A percentile compares a stretch with the other conserved stretches of the same genome.
Evolutionary conservation across 2,888 invertebrate genomes (phyloP).

Genomic region (Drosophila melanocephala): DNA sequence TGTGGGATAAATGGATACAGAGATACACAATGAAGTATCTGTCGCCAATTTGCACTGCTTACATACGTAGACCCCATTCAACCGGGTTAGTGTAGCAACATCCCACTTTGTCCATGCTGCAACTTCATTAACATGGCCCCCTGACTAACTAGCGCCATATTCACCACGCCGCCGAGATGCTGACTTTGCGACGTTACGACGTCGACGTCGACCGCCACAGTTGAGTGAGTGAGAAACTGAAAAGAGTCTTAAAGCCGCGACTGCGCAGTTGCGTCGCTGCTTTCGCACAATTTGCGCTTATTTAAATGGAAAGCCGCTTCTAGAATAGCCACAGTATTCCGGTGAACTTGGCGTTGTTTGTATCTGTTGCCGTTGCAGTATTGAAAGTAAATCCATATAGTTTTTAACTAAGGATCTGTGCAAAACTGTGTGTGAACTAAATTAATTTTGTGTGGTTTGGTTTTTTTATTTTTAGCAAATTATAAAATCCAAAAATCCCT

Average conservation of each 20-base stretch:
- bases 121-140: constrained; percentile 71
- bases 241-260: constrained; percentile 46
- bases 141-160: constrained; percentile 39
- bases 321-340: constrained; percentile 85
- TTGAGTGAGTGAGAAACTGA: constrained; percentile 72
- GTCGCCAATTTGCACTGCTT: constrained; percentile 70
- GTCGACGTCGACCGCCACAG: constrained; percentile 57
- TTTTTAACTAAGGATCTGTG: constrained; percentile 24
- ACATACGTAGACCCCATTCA: constrained; percentile 60
- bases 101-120: constrained; percentile 64
- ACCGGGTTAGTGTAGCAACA: constrained; percentile 58
- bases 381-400: constrained; percentile 62
- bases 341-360: constrained; percentile 84
- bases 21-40: constrained; percentile 63
- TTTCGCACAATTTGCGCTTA: constrained; percentile 79
- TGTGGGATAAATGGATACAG: constrained; percentile 30
- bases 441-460: constrained; percentile 31
- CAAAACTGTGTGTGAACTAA: constrained; percentile 36
- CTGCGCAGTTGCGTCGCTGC: constrained; percentile 35
- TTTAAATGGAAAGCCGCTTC: constrained; percentile 84
- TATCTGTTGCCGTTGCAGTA: constrained; percentile 81
- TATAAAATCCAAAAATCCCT: constrained; percentile 21
- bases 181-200: constrained; percentile 17
- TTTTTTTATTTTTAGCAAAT: constrained; percentile 63
- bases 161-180: constrained; percentile 40